Evolutionary conservation across 2,888 invertebrate genomes (phyloP).

Genomic region (Drosophila helvetica): DNA sequence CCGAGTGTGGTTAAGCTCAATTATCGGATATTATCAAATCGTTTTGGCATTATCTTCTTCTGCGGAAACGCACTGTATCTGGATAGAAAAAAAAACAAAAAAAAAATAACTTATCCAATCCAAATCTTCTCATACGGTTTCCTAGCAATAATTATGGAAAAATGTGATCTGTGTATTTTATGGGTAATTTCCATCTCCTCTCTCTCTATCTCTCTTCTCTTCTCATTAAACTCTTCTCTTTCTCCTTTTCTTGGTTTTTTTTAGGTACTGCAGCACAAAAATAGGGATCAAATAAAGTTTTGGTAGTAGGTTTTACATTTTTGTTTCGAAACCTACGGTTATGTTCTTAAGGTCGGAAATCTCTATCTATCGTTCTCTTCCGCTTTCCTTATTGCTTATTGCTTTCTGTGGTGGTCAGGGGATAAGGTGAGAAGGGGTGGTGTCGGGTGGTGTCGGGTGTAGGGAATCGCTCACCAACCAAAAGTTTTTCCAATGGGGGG

Average conservation of each 20-base stretch:
- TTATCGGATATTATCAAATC: neutral
- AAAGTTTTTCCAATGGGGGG: conserved; percentile 1
- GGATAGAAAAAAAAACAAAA: neutral
- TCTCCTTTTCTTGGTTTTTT: conserved; percentile 11
- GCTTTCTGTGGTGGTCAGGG: neutral
- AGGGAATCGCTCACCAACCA: conserved; percentile 35
- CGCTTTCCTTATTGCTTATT: neutral
- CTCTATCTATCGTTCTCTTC: neutral
- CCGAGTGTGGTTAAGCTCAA: neutral
- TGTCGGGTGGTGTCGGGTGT: neutral
- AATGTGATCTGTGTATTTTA: neutral
- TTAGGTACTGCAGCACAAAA: conserved; percentile 71
- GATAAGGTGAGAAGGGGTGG: neutral
- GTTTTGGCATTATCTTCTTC: neutral
- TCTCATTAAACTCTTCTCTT: neutral
- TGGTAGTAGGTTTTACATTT: conserved; percentile 25
- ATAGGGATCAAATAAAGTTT: conserved; percentile 32
- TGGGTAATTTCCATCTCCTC: neutral
- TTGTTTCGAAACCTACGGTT: conserved; percentile 62
- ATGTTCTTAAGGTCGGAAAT: conserved; percentile 41
- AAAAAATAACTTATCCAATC: too few species aligned
- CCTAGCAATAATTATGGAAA: neutral
- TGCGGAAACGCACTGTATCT: neutral
- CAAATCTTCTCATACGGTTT: neutral
- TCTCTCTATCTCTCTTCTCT: too few species aligned